Evolutionary conservation across 2,888 invertebrate genomes (phyloP).

Genomic region (Hirtodrosophila cameraria): DNA sequence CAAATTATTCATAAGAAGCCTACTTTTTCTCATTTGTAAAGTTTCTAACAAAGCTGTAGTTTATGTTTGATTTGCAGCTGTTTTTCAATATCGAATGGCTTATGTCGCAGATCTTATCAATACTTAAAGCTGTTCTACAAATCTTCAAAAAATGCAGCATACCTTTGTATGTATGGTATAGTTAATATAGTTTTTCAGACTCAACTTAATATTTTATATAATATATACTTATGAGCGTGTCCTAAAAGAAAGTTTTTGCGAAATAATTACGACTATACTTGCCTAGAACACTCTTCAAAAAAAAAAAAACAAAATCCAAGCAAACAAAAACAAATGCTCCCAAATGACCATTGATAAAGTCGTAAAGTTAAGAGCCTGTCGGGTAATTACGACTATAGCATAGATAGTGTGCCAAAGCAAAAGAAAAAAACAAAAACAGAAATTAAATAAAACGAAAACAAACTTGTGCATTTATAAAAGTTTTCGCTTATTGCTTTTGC

Average conservation of each 20-base stretch:
- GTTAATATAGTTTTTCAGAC: constrained; percentile 14
- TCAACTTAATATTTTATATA: constrained; percentile 19
- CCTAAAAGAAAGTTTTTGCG: constrained; percentile 21
- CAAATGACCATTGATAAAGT: constrained; percentile 59
- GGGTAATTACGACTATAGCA: constrained; percentile 49
- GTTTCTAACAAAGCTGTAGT: no score
- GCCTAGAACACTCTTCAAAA: background rate
- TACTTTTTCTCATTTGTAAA: no score
- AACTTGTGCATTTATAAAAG: constrained; percentile 70
- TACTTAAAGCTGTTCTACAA: no score
- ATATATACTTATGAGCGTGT: constrained; percentile 15
- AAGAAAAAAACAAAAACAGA: constrained; percentile 3
- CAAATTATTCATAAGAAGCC: no score
- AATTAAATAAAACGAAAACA: constrained; percentile 42
- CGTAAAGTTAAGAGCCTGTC: constrained; percentile 59
- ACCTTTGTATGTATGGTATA: no score
- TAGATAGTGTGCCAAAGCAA: background rate
- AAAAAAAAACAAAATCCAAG: constrained; percentile 1
- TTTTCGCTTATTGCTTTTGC: constrained; percentile 64
- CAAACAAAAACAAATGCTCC: no score
- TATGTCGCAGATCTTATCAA: no score
- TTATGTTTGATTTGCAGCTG: no score
- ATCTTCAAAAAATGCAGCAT: no score
- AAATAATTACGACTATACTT: constrained; percentile 28
- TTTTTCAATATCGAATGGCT: no score